phyloP scores from a whole-genome alignment of 2,888 invertebrate species.

The Buathra laborator region DNA sequence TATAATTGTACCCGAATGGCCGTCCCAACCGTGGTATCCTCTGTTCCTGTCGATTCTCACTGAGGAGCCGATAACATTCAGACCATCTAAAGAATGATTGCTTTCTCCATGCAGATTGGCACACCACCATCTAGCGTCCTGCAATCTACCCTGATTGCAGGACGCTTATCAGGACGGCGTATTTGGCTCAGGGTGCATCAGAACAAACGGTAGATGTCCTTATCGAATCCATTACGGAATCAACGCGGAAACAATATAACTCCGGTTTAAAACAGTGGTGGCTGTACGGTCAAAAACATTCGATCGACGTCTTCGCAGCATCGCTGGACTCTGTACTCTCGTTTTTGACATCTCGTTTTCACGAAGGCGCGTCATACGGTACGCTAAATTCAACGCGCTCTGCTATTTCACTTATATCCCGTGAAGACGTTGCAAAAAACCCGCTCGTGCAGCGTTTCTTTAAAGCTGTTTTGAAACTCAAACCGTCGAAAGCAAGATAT shows the following conservation, averaged over 20 bases:
- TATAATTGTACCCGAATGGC: slow-evolving; percentile 74
- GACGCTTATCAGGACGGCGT: too few species aligned
- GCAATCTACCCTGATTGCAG: too few species aligned
- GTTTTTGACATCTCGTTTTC: slow-evolving; percentile 20
- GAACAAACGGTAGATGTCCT: slow-evolving; percentile 27
- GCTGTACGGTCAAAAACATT: slow-evolving; percentile 58
- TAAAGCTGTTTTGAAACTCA: too few species aligned
- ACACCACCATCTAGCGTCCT: too few species aligned
- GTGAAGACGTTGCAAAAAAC: slow-evolving; percentile 26
- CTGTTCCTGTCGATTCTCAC: slow-evolving; percentile 25
- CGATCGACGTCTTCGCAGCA: slow-evolving; percentile 20
- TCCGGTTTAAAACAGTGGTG: slow-evolving; percentile 44
- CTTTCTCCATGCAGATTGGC: too few species aligned
- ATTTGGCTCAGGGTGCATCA: too few species aligned
- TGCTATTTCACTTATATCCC: slow-evolving; percentile 41
- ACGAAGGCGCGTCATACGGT: slow-evolving; percentile 27
- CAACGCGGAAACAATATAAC: slow-evolving; percentile 54
- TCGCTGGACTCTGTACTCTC: slow-evolving; percentile 28
- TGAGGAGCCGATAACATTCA: slow-evolving; percentile 42
- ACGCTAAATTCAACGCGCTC: slow-evolving; percentile 39
- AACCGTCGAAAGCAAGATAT: too few species aligned
- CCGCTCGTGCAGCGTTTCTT: slow-evolving; percentile 51
- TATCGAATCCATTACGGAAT: slow-evolving; percentile 14
- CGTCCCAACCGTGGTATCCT: slow-evolving; percentile 73
- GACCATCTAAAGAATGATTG: slow-evolving; percentile 60